Base-by-base conservation (phyloP, 1,140 invertebrate species). In the Caenorhabditis brenneri region DNA sequence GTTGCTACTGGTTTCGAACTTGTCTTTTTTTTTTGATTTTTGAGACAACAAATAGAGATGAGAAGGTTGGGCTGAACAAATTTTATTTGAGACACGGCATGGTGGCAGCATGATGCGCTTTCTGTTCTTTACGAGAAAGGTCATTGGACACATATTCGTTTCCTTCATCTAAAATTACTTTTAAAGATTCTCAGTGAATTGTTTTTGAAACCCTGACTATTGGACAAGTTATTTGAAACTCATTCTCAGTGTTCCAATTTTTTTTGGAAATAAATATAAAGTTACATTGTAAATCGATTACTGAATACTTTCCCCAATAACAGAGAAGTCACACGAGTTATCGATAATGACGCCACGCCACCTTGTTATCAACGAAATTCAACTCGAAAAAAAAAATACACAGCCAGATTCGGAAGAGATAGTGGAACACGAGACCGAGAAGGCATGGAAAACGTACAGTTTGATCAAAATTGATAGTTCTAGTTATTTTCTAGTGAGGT, bases 1-100 rank as follows among this genome's bases (percentile, higher is more conserved):
- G 58, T 39, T 65, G 58, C 58, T 65, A 65, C 58, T 65, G 58
- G 58, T 65, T 65, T 65, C 31, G 31, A 65, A 65, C 31, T 65
- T 65, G 22, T 55, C 53, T n/a, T 19, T 27, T 10, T n/a, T 31
- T 15, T 6, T 36, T 33, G 16, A 65, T 65, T 33, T 65, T 65
- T 65, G 29, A 65, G 58, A 65, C 24, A 33, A 65, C 12, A 39
- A 15, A 65, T 22, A 55, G 24, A 55, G 22, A 55, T 24, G 24
- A 29, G 53, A 55, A 55, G 53, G 53, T 55, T 19, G 58, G 31
- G 19, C 15, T 4, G 58, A 16, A n/a, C 16, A 19, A 16, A 27
- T 27, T 55, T 55, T 36, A 27, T 15, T 16, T 16, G 19, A 4
- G 31, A 33, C 31, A n/a, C 60, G 55, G 55, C 55, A 58, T 10